phyloP scores from a whole-genome alignment of 2,113 vertebrate genomes.

The Percopsis transmontana region DNA sequence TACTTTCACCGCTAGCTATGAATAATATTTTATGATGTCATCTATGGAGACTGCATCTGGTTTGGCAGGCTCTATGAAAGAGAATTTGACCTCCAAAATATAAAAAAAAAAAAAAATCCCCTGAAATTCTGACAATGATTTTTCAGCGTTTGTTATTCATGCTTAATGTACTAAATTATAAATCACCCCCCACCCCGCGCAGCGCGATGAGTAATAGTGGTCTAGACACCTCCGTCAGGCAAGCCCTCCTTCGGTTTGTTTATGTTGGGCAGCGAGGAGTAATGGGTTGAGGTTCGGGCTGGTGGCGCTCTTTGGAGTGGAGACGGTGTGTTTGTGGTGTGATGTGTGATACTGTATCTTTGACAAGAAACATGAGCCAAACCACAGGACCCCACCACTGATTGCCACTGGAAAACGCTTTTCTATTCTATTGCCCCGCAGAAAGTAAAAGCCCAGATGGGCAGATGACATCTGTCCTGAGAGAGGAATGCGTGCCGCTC shows the following conservation, averaged over 20 bases:
- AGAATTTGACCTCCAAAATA: neutral
- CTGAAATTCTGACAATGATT: neutral
- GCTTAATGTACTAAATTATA: too few relatives aligned
- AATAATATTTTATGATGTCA: neutral
- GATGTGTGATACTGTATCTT: too few relatives aligned
- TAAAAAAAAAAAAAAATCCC: neutral
- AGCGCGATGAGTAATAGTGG: slow-evolving; percentile 28
- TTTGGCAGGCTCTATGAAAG: neutral
- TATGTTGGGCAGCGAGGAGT: slow-evolving; percentile 54
- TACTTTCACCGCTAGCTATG: neutral
- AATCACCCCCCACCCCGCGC: too few relatives aligned
- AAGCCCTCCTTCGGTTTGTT: slow-evolving; percentile 47
- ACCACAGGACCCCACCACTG: slow-evolving; percentile 31
- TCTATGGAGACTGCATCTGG: neutral
- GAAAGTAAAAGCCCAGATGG: slow-evolving; percentile 53
- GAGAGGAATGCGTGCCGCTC: slow-evolving; percentile 22
- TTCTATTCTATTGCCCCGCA: slow-evolving; percentile 23
- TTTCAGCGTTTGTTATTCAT: neutral
- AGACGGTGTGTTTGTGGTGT: slow-evolving; percentile 24
- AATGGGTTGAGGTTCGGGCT: slow-evolving; percentile 30
- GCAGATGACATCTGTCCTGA: slow-evolving; percentile 50
- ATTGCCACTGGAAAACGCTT: slow-evolving; percentile 29
- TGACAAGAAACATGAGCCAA: slow-evolving; percentile 33
- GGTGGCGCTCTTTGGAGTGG: slow-evolving; percentile 32
- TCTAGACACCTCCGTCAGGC: slow-evolving; percentile 21